Evolutionary conservation across 1,140 invertebrate species (phyloP), one percentile per base, ranked within the genome.

Genomic region (Lordiphosa stackelbergi): DNA sequence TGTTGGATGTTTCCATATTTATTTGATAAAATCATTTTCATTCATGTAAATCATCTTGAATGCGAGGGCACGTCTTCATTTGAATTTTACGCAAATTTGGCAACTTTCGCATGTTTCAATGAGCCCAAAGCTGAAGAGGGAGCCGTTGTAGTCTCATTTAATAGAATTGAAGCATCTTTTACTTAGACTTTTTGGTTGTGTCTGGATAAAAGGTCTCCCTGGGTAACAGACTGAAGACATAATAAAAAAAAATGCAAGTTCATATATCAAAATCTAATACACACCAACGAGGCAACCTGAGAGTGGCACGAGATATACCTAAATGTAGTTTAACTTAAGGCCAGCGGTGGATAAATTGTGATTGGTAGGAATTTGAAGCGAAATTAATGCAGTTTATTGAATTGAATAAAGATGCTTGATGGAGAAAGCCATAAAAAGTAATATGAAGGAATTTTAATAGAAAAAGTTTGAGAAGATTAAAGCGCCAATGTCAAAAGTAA

Each of bases 1-100:
- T 31, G 24, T 28, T 34, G 19, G 52, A 52, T 47, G 22, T 43
- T 59, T 36, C 36, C 47, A 59, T 42, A 68, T 47, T 59, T 66
- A 37, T 22, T 69, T 54, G 41, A 74, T 74, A 41, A 46, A 61
- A 60, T 40, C 63, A 58, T 69, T 36, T 51, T 54, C 59, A 69
- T 69, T 43, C 65, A 70, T 61, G 58, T 71, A 53, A 74, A 75
- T 56, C 58, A 66, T 51, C 43, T 42, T 41, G 34, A 16, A 53
- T 41, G 40, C 55, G 16, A 10, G 35, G 24, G 34, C 24, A 46
- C 61, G 49, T 45, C 59, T 69, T 69, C 53, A 85, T 69, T 73
- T 65, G 60, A 79, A 73, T 62, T 79, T 75, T 78, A 84, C 62
- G 66, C 63, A 71, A 71, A 72, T 74, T 70, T 51, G 34, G 66